These are phyloP conservation scores for Austrolebias charrua DNA, from an alignment of 2,797 vertebrate genomes.

Conservation along the genomic window DNA sequence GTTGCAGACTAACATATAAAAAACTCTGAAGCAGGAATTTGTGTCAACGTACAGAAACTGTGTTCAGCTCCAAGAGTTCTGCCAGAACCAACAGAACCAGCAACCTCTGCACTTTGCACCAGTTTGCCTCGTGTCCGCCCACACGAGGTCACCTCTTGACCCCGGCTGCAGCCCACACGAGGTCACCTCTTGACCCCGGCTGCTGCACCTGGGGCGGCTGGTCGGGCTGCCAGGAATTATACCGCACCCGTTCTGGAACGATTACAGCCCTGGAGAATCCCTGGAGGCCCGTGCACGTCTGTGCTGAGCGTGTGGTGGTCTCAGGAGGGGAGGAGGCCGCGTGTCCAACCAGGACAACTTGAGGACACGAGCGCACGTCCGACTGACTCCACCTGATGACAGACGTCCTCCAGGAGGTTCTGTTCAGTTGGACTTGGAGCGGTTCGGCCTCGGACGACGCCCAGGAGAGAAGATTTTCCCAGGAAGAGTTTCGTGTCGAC, in stretches of 20 bases:
- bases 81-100: no score
- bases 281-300: constrained; percentile 24
- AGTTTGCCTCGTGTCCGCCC: constrained; percentile 20
- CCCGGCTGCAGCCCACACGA: no score
- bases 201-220: constrained; percentile 32
- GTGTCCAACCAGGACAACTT: not conserved
- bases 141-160: constrained; percentile 28
- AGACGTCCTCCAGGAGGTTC: not conserved
- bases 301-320: constrained; percentile 6
- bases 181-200: constrained; percentile 16
- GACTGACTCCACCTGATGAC: not conserved
- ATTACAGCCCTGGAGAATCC: constrained; percentile 32
- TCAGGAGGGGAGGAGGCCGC: no score
- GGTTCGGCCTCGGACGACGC: constrained; percentile 46
- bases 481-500: constrained; percentile 51
- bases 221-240: constrained; percentile 34
- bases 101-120: constrained; percentile 1
- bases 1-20: no score
- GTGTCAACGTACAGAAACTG: no score
- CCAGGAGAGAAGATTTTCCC: constrained; percentile 42
- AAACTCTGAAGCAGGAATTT: no score
- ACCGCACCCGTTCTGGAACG: constrained; percentile 27
- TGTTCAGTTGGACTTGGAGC: no score
- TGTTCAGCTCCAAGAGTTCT: no score
- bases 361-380: not conserved